Evolutionary conservation across 2,113 vertebrate genomes (phyloP).

Genomic region (Limnothrissa miodon): DNA sequence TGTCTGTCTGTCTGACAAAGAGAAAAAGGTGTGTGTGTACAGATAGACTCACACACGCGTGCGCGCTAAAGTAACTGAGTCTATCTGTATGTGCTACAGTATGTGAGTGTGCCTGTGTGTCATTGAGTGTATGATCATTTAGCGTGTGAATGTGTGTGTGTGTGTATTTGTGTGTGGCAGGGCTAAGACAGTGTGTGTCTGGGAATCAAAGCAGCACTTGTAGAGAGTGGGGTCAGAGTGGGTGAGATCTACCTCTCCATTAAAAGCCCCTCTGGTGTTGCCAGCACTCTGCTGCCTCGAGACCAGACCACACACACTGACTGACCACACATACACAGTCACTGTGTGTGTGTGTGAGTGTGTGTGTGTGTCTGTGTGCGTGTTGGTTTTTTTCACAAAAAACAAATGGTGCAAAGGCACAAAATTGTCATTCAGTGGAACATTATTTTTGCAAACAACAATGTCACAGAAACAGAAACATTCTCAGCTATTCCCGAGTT

Average conservation of each 20-base stretch:
- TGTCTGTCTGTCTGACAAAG: not conserved
- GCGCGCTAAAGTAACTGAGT: too few species aligned
- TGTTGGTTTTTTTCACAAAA: not conserved
- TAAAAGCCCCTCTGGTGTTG: not conserved
- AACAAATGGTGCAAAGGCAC: too few species aligned
- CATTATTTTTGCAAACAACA: too few species aligned
- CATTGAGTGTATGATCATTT: not conserved
- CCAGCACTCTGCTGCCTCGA: not conserved
- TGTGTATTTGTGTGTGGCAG: not conserved
- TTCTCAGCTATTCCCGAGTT: too few species aligned
- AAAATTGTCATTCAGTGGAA: too few species aligned
- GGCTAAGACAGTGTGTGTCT: not conserved
- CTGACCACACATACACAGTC: not conserved
- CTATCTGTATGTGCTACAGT: slow-evolving; percentile 14
- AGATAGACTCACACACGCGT: too few species aligned
- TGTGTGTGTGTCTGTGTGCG: not conserved
- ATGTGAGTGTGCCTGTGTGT: slow-evolving; percentile 8
- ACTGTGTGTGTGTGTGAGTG: not conserved
- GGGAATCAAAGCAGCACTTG: slow-evolving; percentile 4
- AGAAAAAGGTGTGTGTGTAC: too few species aligned
- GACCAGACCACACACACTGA: not conserved
- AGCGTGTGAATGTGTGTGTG: not conserved
- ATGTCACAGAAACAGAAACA: too few species aligned
- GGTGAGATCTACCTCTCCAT: slow-evolving; percentile 1
- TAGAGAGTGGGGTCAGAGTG: not conserved